Conservation (phyloP, 1,140 invertebrate genomes). For the Euglossa dilemma region DNA sequence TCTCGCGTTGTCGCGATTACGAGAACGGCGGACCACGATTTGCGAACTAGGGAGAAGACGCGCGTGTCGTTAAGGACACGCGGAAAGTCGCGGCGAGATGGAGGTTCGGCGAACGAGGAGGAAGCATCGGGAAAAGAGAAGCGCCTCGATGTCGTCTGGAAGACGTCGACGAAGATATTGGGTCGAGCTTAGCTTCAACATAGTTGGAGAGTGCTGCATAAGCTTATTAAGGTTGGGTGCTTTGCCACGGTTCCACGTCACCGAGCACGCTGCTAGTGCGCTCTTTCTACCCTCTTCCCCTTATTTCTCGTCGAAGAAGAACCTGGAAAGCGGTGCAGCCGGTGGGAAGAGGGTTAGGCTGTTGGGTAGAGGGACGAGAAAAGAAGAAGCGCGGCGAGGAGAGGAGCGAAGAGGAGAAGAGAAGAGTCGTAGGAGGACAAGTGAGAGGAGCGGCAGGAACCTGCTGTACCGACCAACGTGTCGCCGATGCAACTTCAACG, state of each 20-base stretch:
- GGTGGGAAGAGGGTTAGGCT: neutral
- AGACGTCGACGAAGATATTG: constrained; percentile 58
- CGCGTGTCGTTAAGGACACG: neutral
- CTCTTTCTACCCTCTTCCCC: constrained; percentile 41
- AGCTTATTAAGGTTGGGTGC: constrained; percentile 77
- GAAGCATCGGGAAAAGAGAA: neutral
- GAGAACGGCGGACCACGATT: neutral
- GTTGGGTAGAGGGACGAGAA: neutral
- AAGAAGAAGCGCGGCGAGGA: constrained; percentile 5
- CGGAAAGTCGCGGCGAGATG: neutral
- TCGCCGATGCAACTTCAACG: constrained; percentile 48
- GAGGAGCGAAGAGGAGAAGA: neutral
- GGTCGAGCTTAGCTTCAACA: constrained; percentile 63
- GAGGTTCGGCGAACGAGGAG: neutral
- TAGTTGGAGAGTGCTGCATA: constrained; percentile 80
- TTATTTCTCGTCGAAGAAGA: constrained; percentile 28
- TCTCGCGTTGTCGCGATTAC: neutral
- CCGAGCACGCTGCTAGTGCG: constrained; percentile 37
- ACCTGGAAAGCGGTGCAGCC: constrained; percentile 29
- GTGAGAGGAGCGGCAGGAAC: constrained; percentile 10
- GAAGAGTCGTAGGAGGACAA: neutral
- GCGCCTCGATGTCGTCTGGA: constrained; percentile 43
- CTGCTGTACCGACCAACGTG: constrained; percentile 58
- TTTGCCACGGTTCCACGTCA: constrained; percentile 57
- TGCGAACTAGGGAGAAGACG: neutral